A percentile compares a stretch with the other conserved stretches of the same genome.
Evolutionary conservation across 1,140 invertebrate species (phyloP).

Genomic region (Phortica variegata): DNA sequence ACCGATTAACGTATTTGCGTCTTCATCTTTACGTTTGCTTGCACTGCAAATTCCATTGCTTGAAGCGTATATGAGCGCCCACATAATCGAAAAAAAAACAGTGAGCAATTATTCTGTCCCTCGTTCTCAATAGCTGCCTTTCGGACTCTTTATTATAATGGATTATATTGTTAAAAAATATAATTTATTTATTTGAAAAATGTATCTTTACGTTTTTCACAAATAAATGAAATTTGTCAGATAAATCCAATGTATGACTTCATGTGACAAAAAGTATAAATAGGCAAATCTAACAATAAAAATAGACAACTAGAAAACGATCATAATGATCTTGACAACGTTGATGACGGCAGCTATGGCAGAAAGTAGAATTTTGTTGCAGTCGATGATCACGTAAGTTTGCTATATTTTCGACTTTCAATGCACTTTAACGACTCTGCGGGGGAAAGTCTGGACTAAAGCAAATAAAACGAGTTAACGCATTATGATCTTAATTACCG

Average conservation of each 20-base stretch:
- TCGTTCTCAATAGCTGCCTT: too few species aligned
- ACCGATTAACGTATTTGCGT: too few species aligned
- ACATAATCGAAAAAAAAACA: slow-evolving; percentile 6
- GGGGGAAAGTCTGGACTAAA: slow-evolving; percentile 2
- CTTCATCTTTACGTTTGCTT: background rate
- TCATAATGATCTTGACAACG: too few species aligned
- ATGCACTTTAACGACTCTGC: background rate
- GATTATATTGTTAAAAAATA: slow-evolving; percentile 1
- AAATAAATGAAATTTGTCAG: slow-evolving; percentile 24
- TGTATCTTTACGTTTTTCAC: background rate
- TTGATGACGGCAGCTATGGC: too few species aligned
- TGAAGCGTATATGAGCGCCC: slow-evolving; percentile 10
- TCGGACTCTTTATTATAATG: background rate
- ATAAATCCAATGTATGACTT: slow-evolving; percentile 22
- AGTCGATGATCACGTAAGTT: background rate
- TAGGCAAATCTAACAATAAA: slow-evolving; percentile 29
- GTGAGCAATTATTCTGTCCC: too few species aligned
- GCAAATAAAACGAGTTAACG: slow-evolving; percentile 34
- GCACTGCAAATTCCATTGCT: background rate
- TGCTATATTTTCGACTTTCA: background rate
- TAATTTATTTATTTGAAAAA: slow-evolving; percentile 1
- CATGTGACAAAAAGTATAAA: slow-evolving; percentile 15
- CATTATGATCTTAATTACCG: slow-evolving; percentile 5
- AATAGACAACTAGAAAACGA: slow-evolving; percentile 31
- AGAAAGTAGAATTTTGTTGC: background rate